Percentiles rank a stretch among this genome's conserved stretches.
Conservation (phyloP, 2,797 vertebrate species). For the Phylloscopus collybita region DNA sequence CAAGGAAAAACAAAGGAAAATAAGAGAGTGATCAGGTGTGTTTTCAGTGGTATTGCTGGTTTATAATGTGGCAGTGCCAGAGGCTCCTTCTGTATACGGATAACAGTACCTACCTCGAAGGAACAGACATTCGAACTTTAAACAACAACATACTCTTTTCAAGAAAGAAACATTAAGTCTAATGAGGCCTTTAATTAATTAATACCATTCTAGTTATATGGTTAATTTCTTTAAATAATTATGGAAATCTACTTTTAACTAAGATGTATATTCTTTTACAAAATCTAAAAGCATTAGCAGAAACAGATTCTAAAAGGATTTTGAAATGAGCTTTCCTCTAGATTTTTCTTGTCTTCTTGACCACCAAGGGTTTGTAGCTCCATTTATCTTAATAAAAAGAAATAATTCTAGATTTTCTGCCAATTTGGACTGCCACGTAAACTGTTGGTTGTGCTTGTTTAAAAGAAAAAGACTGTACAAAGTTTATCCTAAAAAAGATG, state of each 20-base stretch:
- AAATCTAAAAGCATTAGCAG: background rate
- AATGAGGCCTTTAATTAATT: background rate
- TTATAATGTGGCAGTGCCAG: background rate
- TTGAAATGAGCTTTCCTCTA: conserved; percentile 9
- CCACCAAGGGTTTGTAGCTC: background rate
- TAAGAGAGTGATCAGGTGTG: background rate
- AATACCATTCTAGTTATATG: background rate
- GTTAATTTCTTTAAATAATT: background rate
- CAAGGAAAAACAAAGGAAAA: background rate
- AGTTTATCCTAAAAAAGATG: conserved; percentile 38
- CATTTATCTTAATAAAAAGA: conserved; percentile 37
- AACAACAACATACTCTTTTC: background rate
- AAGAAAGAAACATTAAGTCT: background rate
- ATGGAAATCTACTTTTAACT: background rate
- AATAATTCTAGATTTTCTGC: conserved; percentile 16
- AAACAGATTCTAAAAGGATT: background rate
- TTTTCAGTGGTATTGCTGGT: background rate
- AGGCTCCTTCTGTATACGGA: background rate
- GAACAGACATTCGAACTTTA: background rate
- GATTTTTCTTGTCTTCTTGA: conserved; percentile 31
- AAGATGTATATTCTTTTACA: background rate
- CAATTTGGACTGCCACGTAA: conserved; percentile 33
- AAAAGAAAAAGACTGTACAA: background rate
- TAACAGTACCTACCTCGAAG: background rate
- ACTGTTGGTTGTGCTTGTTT: conserved; percentile 13